These are phyloP conservation scores for Pogonomyrmex barbatus DNA, from an alignment of 1,140 invertebrate species.

Conservation along the genomic window DNA sequence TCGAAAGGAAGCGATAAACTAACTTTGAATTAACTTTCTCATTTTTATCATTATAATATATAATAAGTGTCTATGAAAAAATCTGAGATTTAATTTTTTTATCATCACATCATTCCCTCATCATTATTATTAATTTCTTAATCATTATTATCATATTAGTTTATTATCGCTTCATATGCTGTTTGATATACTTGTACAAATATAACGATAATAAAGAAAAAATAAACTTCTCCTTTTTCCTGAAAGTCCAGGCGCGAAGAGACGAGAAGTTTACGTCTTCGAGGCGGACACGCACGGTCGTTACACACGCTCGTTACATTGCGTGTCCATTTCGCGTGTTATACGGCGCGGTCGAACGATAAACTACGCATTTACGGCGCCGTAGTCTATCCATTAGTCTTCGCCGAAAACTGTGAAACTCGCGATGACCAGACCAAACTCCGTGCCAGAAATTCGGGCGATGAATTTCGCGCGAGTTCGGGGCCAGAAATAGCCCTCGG, in stretches of 20 bases:
- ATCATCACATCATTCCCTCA: background rate
- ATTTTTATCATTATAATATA: background rate
- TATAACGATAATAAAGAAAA: background rate
- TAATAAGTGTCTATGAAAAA: background rate
- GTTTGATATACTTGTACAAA: background rate
- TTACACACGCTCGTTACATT: slow-evolving; percentile 11
- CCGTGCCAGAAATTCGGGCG: slow-evolving; percentile 44
- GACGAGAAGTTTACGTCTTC: background rate
- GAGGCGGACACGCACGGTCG: background rate
- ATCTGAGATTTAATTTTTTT: background rate
- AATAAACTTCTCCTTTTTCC: background rate
- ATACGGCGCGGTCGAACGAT: slow-evolving; percentile 35
- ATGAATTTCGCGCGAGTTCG: slow-evolving; percentile 53
- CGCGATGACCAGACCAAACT: slow-evolving; percentile 5
- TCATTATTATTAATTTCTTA: slow-evolving; percentile 5
- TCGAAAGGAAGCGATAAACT: too few relatives aligned
- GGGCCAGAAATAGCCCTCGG: slow-evolving; percentile 29
- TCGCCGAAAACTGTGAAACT: slow-evolving; percentile 52
- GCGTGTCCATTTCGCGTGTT: slow-evolving; percentile 22
- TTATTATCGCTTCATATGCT: background rate
- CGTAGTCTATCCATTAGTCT: slow-evolving; percentile 47
- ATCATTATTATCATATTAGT: background rate
- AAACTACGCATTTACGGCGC: slow-evolving; percentile 39
- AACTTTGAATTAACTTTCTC: background rate
- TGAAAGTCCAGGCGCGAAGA: background rate